Evolutionary conservation across 1,140 invertebrate genomes (phyloP).

Genomic region (Drosophila tani): DNA sequence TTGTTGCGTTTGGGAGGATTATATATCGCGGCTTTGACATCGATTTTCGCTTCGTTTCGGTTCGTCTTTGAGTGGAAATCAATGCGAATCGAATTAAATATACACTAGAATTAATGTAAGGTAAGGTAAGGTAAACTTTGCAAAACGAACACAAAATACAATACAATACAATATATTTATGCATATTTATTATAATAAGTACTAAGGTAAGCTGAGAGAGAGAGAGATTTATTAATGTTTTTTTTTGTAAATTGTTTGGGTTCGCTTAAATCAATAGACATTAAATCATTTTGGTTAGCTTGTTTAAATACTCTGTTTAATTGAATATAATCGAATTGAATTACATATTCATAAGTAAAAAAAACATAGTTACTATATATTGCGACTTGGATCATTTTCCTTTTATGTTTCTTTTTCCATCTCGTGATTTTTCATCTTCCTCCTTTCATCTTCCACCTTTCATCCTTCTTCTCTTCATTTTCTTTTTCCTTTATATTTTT

Average conservation of each 20-base stretch:
- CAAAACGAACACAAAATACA: conserved; percentile 73
- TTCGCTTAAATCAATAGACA: conserved; percentile 73
- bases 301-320: conserved; percentile 72
- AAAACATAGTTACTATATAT: conserved; percentile 56
- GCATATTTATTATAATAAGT: conserved; percentile 45
- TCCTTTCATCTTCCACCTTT: conserved; percentile 7
- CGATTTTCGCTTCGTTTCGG: conserved; percentile 16
- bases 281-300: conserved; percentile 80
- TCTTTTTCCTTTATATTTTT: not conserved
- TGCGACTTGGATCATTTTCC: conserved; percentile 58
- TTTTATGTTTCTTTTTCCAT: conserved; percentile 6
- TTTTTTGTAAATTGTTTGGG: conserved; percentile 28
- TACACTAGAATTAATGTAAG: conserved; percentile 53
- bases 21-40: conserved; percentile 45
- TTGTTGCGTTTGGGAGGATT: conserved; percentile 29
- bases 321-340: conserved; percentile 70
- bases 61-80: conserved; percentile 58
- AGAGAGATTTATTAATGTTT: conserved; percentile 20
- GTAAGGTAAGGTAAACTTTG: conserved; percentile 48
- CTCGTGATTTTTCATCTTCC: not conserved
- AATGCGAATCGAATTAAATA: conserved; percentile 70
- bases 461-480: not conserved
- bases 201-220: conserved; percentile 53
- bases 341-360: conserved; percentile 58
- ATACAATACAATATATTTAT: conserved; percentile 57